A percentile compares a stretch with the other conserved stretches of the same genome.
Conservation (phyloP, 2,113 vertebrate species). For the Oryzias celebensis region DNA sequence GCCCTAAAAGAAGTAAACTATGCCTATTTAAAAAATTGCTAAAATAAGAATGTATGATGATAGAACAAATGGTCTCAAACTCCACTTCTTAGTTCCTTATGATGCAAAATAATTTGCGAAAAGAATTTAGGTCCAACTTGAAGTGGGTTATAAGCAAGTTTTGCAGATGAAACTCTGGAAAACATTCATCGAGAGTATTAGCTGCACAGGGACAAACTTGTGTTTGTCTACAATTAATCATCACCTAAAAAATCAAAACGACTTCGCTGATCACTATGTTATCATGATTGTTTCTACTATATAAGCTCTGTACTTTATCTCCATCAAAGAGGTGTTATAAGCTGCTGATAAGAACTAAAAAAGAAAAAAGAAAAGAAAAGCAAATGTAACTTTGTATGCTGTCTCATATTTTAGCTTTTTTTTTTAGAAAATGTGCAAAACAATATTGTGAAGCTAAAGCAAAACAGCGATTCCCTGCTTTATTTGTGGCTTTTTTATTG, state of each 20-base stretch:
- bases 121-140: conserved; percentile 27
- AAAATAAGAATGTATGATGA: conserved; percentile 11
- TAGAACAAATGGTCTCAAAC: conserved; percentile 18
- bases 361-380: not conserved
- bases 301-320: conserved; percentile 7
- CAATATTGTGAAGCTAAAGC: conserved; percentile 33
- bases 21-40: no score
- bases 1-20: not conserved
- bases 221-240: not conserved
- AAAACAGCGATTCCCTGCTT: conserved; percentile 15
- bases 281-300: conserved; percentile 15
- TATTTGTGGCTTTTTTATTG: conserved; percentile 7
- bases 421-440: conserved; percentile 50
- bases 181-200: conserved; percentile 31
- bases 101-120: conserved; percentile 46
- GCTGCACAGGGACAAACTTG: conserved; percentile 17
- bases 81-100: conserved; percentile 16
- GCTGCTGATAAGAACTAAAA: conserved; percentile 26
- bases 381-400: conserved; percentile 11
- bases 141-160: conserved; percentile 10
- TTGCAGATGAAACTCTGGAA: conserved; percentile 21
- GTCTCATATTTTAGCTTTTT: conserved; percentile 31
- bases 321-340: conserved; percentile 19
- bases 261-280: not conserved
- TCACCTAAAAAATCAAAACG: conserved; percentile 15